Percentiles rank a stretch among this genome's conserved stretches.
phyloP scores from a whole-genome alignment of 2,113 vertebrate genomes.

The Conger conger region DNA sequence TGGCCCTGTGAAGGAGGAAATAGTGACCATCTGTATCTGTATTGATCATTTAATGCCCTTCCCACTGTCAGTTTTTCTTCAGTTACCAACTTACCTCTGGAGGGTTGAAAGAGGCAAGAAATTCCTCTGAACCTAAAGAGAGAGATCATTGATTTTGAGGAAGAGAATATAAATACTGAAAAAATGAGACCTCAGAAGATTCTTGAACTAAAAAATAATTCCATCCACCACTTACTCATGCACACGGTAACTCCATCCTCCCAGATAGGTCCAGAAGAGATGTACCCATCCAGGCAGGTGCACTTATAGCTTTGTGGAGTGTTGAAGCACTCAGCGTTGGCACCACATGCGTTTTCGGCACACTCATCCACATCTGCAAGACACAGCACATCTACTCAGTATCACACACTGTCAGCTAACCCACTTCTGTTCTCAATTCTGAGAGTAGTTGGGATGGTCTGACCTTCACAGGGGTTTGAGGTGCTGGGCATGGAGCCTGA shows the following conservation, averaged over 20 bases:
- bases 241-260: background rate
- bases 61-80: background rate
- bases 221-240: background rate
- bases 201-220: background rate
- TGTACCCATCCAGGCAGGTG: background rate
- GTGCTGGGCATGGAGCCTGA: background rate
- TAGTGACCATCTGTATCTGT: background rate
- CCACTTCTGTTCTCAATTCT: background rate
- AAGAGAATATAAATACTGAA: background rate
- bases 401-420: background rate
- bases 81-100: constrained; percentile 6
- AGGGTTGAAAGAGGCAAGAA: background rate
- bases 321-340: background rate
- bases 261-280: background rate
- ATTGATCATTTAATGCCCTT: background rate
- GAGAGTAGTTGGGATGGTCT: background rate
- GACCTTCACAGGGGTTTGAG: background rate
- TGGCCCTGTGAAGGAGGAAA: constrained; percentile 37
- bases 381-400: background rate
- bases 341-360: background rate
- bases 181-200: background rate
- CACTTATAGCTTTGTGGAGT: background rate
- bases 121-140: background rate
- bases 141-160: background rate
- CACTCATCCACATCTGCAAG: constrained; percentile 2